phyloP scores from a whole-genome alignment of 1,140 invertebrate species.

The Drosophila funebris region DNA sequence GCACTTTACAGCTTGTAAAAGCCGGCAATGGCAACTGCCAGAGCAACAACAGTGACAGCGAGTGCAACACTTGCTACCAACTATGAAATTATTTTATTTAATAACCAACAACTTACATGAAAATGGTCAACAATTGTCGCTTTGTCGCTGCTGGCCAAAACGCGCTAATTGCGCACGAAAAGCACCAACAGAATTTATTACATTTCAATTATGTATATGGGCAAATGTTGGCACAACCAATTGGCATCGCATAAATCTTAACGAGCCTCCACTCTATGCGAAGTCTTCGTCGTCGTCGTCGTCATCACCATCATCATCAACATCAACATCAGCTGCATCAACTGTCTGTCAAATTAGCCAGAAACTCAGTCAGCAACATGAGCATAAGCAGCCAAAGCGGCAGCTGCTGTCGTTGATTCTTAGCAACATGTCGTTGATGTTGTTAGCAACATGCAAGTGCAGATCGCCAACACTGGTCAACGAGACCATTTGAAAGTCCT shows the following conservation, averaged over 20 bases:
- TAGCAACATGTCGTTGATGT: constrained; percentile 31
- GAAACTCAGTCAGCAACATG: constrained; percentile 54
- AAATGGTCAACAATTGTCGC: constrained; percentile 72
- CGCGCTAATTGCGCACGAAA: constrained; percentile 77
- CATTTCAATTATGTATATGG: constrained; percentile 81
- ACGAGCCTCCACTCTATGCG: not conserved
- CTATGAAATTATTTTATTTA: constrained; percentile 82
- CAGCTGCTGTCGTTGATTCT: constrained; percentile 19
- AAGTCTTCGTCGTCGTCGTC: not conserved
- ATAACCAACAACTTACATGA: constrained; percentile 64
- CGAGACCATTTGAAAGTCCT: not conserved
- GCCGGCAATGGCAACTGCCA: constrained; percentile 55
- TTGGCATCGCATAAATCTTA: constrained; percentile 75
- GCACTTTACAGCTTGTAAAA: constrained; percentile 79
- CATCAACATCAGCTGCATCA: constrained; percentile 9
- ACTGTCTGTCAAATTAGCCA: constrained; percentile 68
- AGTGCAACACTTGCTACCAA: constrained; percentile 28
- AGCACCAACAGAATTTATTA: constrained; percentile 72
- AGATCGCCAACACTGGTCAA: constrained; percentile 18
- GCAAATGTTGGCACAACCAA: constrained; percentile 70
- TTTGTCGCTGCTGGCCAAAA: constrained; percentile 35
- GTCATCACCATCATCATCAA: constrained; percentile 10
- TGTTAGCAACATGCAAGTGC: constrained; percentile 29
- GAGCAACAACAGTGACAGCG: constrained; percentile 13
- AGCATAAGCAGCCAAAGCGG: constrained; percentile 18